Conservation (phyloP, 1,140 invertebrate genomes). For the Lepidurus arcticus region DNA sequence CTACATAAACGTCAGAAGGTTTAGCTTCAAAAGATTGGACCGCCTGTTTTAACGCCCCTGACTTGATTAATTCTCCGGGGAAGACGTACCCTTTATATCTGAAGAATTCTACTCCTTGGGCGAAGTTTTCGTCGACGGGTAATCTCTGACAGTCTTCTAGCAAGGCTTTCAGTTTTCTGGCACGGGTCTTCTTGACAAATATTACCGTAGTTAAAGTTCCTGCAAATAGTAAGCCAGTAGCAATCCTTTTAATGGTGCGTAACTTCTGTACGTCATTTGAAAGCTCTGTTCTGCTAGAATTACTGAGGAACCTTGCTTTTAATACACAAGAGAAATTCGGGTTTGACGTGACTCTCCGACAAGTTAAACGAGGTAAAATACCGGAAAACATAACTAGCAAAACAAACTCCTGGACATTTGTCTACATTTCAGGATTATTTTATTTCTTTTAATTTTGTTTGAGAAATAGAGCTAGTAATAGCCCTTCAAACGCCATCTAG, state of each 20-base stretch:
- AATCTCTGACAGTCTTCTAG: slow-evolving; percentile 35
- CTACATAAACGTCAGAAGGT: slow-evolving; percentile 45
- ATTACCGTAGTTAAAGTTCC: slow-evolving; percentile 34
- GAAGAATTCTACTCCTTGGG: slow-evolving; percentile 32
- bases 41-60: slow-evolving; percentile 38
- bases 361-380: not conserved
- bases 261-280: slow-evolving; percentile 31
- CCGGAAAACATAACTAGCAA: not conserved
- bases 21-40: slow-evolving; percentile 43
- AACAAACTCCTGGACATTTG: too few species aligned
- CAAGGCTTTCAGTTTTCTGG: slow-evolving; percentile 27
- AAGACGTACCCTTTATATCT: slow-evolving; percentile 40
- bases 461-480: too few species aligned
- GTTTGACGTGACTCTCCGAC: not conserved
- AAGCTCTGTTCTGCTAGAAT: not conserved
- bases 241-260: slow-evolving; percentile 33
- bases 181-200: slow-evolving; percentile 32
- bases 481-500: too few species aligned
- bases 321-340: not conserved
- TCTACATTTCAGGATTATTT: too few species aligned
- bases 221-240: slow-evolving; percentile 34
- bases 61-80: slow-evolving; percentile 38
- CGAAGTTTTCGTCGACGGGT: slow-evolving; percentile 34
- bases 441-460: too few species aligned
- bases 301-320: not conserved